phyloP scores from a whole-genome alignment of 1,140 invertebrate species.

The Diabrotica virgifera region DNA sequence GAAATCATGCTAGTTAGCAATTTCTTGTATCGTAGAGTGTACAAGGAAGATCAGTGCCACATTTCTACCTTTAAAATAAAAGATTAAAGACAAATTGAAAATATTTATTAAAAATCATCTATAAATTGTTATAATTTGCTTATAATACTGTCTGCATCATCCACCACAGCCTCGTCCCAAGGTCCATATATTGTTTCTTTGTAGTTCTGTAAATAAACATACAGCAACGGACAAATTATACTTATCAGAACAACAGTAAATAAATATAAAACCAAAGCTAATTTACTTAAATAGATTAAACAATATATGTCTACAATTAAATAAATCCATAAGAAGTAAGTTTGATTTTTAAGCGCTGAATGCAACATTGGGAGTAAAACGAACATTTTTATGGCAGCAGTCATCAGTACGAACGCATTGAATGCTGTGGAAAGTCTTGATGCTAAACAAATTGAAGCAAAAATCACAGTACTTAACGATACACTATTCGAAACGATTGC shows the following conservation, averaged over 20 bases:
- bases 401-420: constrained; percentile 85
- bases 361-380: constrained; percentile 83
- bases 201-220: constrained; percentile 76
- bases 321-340: constrained; percentile 43
- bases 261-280: constrained; percentile 60
- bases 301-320: constrained; percentile 53
- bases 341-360: constrained; percentile 53
- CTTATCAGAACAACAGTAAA: constrained; percentile 63
- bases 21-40: no score
- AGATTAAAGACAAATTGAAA: no score
- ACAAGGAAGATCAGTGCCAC: no score
- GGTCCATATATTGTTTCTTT: constrained; percentile 95
- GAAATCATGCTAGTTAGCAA: no score
- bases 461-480: constrained; percentile 86
- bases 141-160: constrained; percentile 53
- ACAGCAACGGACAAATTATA: constrained; percentile 71
- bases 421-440: constrained; percentile 81
- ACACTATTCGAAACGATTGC: constrained; percentile 80
- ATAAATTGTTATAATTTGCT: neutral
- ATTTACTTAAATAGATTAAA: constrained; percentile 57
- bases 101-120: no score
- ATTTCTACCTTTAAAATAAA: no score
- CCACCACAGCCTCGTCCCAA: constrained; percentile 87
- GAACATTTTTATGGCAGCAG: constrained; percentile 83
- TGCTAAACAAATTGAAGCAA: constrained; percentile 90